Conservation (phyloP, 2,888 invertebrate species). For the Petrolisthes cinctipes region DNA sequence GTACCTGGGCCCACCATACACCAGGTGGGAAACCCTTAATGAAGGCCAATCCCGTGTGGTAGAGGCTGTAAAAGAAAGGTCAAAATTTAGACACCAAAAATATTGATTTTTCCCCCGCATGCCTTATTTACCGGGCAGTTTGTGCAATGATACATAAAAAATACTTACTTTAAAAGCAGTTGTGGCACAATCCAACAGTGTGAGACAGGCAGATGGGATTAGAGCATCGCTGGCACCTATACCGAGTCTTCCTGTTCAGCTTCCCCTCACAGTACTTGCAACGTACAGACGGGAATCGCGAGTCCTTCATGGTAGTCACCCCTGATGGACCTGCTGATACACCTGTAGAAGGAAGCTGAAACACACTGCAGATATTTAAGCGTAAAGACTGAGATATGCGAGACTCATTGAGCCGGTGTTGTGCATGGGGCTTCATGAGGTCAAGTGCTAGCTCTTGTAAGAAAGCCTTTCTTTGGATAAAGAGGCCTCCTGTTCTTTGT, state of each 20-base stretch:
- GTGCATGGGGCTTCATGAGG: slow-evolving; percentile 7
- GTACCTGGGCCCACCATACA: no score
- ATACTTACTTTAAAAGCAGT: neutral
- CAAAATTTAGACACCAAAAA: neutral
- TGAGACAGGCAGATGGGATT: neutral
- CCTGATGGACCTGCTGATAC: neutral
- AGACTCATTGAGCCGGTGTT: neutral
- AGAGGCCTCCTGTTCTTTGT: neutral
- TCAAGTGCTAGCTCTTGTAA: slow-evolving; percentile 6
- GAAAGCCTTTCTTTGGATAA: neutral
- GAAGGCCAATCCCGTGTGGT: no score
- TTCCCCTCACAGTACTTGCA: neutral
- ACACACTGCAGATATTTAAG: neutral
- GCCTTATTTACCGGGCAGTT: neutral
- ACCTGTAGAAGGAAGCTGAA: slow-evolving; percentile 1
- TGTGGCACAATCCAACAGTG: neutral
- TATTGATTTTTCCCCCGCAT: neutral
- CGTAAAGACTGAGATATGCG: neutral
- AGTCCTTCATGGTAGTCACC: neutral
- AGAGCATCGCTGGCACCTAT: neutral
- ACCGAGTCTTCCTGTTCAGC: neutral
- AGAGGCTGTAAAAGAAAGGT: neutral
- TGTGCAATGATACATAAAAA: neutral
- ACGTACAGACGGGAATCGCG: neutral
- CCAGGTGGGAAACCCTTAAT: no score